Conservation (phyloP, 2,113 vertebrate genomes). For the Harpagus bidentatus region DNA sequence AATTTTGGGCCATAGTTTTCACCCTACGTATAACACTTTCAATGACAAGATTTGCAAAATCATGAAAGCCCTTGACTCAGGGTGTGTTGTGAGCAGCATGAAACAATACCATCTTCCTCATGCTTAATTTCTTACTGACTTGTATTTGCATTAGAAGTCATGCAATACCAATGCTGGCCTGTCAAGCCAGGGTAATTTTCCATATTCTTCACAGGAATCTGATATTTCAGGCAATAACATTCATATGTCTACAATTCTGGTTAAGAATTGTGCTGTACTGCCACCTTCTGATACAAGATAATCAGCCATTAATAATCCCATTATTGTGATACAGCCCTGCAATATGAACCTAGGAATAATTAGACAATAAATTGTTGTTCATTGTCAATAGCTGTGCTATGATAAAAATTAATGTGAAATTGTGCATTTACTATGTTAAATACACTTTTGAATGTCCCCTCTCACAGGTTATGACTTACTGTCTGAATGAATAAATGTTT, state of each 20-base stretch:
- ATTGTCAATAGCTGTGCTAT: not conserved
- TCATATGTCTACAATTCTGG: not conserved
- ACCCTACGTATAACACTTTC: not conserved
- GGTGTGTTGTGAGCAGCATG: not conserved
- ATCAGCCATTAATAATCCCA: conserved; percentile 1
- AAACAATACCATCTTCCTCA: not conserved
- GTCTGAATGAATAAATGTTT: not conserved
- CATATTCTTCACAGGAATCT: not conserved
- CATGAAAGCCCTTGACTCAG: not conserved
- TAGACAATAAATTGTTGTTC: not conserved
- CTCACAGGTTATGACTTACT: not conserved
- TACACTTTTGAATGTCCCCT: not conserved
- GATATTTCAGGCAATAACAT: not conserved
- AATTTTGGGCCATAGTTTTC: not conserved
- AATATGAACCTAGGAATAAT: not conserved
- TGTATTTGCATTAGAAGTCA: not conserved
- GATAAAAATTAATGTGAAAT: not conserved
- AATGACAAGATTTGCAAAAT: not conserved
- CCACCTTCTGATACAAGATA: conserved; percentile 54
- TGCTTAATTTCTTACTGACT: not conserved
- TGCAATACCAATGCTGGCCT: not conserved
- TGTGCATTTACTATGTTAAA: not conserved
- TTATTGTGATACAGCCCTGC: not conserved
- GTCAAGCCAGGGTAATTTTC: not conserved
- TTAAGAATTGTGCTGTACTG: conserved; percentile 52